These are phyloP conservation scores for Lasaia peninsularis DNA, from an alignment of 1,140 invertebrate species.

Conservation along the genomic window DNA sequence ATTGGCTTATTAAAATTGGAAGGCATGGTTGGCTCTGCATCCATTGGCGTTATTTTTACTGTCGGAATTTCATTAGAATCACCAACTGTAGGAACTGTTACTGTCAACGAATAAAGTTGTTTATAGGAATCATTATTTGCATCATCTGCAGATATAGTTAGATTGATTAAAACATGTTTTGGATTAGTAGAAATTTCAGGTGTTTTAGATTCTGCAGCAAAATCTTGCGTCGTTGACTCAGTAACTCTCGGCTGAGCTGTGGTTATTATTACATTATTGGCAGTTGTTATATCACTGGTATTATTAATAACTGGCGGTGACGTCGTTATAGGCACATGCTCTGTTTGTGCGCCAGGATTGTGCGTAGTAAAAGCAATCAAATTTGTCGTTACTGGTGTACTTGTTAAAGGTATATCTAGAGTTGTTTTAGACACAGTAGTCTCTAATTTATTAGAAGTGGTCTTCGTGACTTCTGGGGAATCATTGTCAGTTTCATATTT, in stretches of 20 bases:
- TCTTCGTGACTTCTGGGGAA: constrained; percentile 1
- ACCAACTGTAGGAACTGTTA: constrained; percentile 82
- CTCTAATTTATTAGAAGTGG: constrained; percentile 21
- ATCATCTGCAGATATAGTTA: constrained; percentile 84
- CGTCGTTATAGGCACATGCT: constrained; percentile 41
- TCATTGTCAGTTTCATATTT: constrained; percentile 47
- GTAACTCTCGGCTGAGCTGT: constrained; percentile 23
- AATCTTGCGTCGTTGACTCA: constrained; percentile 44
- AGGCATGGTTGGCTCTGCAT: constrained; percentile 54
- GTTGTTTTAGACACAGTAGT: constrained; percentile 28
- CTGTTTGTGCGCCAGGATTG: constrained; percentile 30
- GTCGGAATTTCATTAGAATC: constrained; percentile 75
- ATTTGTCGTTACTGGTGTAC: constrained; percentile 27
- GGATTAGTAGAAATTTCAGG: constrained; percentile 50
- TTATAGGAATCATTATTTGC: constrained; percentile 76
- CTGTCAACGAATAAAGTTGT: constrained; percentile 84
- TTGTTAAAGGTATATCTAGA: constrained; percentile 21
- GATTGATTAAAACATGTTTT: constrained; percentile 84
- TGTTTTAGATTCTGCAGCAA: constrained; percentile 43
- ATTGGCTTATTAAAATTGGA: constrained; percentile 66
- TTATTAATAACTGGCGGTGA: constrained; percentile 47
- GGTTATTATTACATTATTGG: constrained; percentile 18
- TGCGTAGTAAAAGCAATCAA: constrained; percentile 30
- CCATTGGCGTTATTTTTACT: constrained; percentile 78
- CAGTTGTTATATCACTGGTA: constrained; percentile 37